Evolutionary conservation across 2,888 invertebrate species (phyloP), one percentile per base, ranked within the genome.

Genomic region (Pyrocoelia pectoralis): DNA sequence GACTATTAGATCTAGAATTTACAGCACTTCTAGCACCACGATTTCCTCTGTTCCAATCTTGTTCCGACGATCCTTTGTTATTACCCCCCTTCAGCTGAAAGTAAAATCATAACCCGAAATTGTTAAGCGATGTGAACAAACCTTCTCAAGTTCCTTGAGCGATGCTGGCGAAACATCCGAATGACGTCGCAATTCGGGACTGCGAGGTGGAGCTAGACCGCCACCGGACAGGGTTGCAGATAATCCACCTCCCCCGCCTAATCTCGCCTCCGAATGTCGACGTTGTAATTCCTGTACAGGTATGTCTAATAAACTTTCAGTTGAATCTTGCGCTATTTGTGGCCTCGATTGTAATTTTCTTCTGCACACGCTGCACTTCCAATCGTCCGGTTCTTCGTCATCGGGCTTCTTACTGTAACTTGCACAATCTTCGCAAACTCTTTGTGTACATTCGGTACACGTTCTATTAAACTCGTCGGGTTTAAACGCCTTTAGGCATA

Each of bases 391-490:
- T 75, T 94, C 93, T 76, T 94, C 92, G 69, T 91, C 91, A 76
- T 92, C 91, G 66, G 91, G 89, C 60, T 91, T 86, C 38, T 63
- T 66, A 72, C 94, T 94, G 81, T 95, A 95, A 56, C 94, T 94
- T 70, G 95, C 94, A 79, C 95, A 95, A 82, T 95, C 95, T 81
- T 95, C 95, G 81, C 95, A 95, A 54, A 95, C 94, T 71, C 93
- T 88, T 77, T 94, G 93, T 76, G 93, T 91, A 81, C 95, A 96
- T 82, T 94, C 95, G 76, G 90, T 91, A 83, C 95, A 96, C 54
- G 90, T 92, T 80, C 92, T 89, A 80, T 90, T 93, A 80, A 91
- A 92, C 80, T 95, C 95, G 65, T 94, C 93, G 0, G 92, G 93
- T 77, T 93, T 93, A 80, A 96, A 89, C 61, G 93, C 92, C 81